Evolutionary conservation across 2,113 vertebrate species (phyloP), one percentile per base, ranked within the genome.

Genomic region (Oostethus manadensis): DNA sequence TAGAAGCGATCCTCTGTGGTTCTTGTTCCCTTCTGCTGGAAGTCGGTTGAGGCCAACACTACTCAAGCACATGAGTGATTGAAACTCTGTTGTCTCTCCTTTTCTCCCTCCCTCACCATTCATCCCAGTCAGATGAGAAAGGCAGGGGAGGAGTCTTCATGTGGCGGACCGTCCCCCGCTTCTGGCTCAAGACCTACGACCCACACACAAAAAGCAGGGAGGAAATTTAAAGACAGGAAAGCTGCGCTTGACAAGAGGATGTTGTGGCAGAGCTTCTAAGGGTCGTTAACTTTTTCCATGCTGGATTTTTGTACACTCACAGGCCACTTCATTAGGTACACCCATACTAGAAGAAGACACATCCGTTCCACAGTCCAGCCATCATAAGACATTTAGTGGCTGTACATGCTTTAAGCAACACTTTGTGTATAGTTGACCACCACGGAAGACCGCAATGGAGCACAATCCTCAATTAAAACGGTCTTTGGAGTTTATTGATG

Each of bases 61-160:
- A 81, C 78, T 76, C 46, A 53, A 70, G 76, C 86, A 80, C 80
- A 82, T 60, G 74, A 84, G 78, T 88, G 86, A 87, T 87, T 89
- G 77, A 84, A 40, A 83, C 66, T 78, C 86, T 88, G 85, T 89
- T 88, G 85, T 89, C 77, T 78, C 61, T 73, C 48, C 64, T 56
- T 77, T 20, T 14, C 55, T 50, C 62, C 17, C 57, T 54, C 60
- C 55, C 35, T 55, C 54, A 56, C 51, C 79, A 66, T 79, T 71
- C 74, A 80, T 68, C 70, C 51, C 26, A 33, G 65, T 64, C 62
- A 69, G 48, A 63, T 26, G 76, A 75, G 80, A 83, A 68, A 77
- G 71, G 83, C 83, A 71, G 81, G 78, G 59, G 65, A 57, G 72
- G 73, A 1, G 40, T 80, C 75, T 64, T 62, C 33, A 20, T 58